Evolutionary conservation across 1,140 invertebrate genomes (phyloP), one percentile per base, ranked within the genome.

Genomic region (Dendrolimus punctatus): DNA sequence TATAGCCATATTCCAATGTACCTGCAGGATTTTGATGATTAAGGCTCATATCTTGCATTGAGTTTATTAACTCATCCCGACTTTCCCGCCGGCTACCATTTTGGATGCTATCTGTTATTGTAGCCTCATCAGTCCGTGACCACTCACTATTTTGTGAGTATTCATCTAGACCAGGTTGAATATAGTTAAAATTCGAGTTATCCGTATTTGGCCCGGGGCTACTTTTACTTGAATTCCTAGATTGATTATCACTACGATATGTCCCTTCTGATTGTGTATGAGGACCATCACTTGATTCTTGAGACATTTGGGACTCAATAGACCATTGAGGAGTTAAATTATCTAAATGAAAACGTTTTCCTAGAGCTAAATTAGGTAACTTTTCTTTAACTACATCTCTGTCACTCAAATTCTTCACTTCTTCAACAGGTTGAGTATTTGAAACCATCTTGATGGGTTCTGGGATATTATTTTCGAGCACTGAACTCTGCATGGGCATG

Each of bases 321-420:
- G 90, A 91, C 90, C 90, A 91, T 52, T 90, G 89, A 5, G 89
- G 89, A 47, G 88, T 88, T 53, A 90, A 70, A 57, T 88, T 88
- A 54, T 87, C 87, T 63, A 80, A 61, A 62, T 85, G 70, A 23
- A 87, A 66, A 23, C 84, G 66, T 49, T 85, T 84, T n/a, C 84
- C 84, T 23, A 80, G 47, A 23, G 80, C 78, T 56, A 85, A 59
- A 57, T 80, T 83, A 38, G 83, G 83, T 52, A 87, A 62, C 8
- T 68, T 67, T 55, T 87, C 84, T 46, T 79, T 84, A 0, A 87
- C 66, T 43, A 67, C 58, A 23, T 87, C 85, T 58, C 66, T 73
- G 47, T 87, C 85, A 72, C 73, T 84, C 10, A 87, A 64, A 8
- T 70, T 77, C 61, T 70, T 77, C 2, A 87, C 62, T 58, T 80